A percentile compares a stretch with the other conserved stretches of the same genome.
Conservation (phyloP, 2,888 invertebrate species). For the Argyresthia goedartella region DNA sequence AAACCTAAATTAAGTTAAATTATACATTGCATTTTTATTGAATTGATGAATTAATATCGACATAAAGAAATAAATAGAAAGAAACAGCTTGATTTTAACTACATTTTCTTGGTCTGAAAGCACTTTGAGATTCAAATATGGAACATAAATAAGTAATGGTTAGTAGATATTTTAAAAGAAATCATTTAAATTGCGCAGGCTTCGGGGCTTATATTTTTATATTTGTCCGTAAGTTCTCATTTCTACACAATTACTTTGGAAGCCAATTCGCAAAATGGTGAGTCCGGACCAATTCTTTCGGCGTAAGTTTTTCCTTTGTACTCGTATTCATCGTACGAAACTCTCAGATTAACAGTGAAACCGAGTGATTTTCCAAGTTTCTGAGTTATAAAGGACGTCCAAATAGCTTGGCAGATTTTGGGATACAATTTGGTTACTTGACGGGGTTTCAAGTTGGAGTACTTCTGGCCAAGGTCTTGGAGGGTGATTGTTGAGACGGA, state of each 20-base stretch:
- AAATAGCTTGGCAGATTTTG: constrained; percentile 70
- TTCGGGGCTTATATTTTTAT: not conserved
- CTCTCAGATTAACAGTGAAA: constrained; percentile 62
- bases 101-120: too few relatives aligned
- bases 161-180: not conserved
- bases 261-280: constrained; percentile 38
- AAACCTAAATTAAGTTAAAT: too few relatives aligned
- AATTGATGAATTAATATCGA: not conserved
- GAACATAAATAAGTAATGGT: not conserved
- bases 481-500: constrained; percentile 35
- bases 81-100: not conserved
- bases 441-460: constrained; percentile 36
- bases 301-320: constrained; percentile 72
- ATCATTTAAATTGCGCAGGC: not conserved
- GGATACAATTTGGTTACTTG: constrained; percentile 41
- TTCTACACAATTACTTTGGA: constrained; percentile 15
- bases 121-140: too few relatives aligned
- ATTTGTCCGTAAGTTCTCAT: not conserved
- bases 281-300: constrained; percentile 57
- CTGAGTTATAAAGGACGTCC: constrained; percentile 70
- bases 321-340: constrained; percentile 63
- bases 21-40: too few relatives aligned
- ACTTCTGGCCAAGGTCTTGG: constrained; percentile 47
- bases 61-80: not conserved
- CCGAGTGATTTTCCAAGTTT: constrained; percentile 66